Base-by-base conservation (phyloP, 2,113 vertebrate genomes). In the Orycteropus afer region DNA sequence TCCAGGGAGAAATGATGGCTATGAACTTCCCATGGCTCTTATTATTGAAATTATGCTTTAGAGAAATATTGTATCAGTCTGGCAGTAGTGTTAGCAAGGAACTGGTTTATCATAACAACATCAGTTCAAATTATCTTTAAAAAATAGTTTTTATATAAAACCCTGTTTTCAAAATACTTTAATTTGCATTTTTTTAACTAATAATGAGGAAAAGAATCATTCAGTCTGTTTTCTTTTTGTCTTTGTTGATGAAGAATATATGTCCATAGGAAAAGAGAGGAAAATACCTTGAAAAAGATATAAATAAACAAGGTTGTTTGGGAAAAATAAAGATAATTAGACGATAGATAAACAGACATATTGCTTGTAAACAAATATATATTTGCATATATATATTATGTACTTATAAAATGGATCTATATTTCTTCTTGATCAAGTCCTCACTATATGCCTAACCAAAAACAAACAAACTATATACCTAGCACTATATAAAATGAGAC, bases 181-280 rank as follows among this genome's bases (percentile, higher is more conserved):
- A 87, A 94, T 97, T 95, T 95, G 73, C 77, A 93, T 92, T 95
- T 92, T 95, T 96, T 93, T 90, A 97, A 91, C 73, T 88, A 92
- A 59, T 92, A 91, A 89, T 84, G 78, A 95, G 45, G 45, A 87
- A 78, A 73, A 51, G 27, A 57, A 92, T 59, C 61, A 82, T 80
- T 86, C 77, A 77, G 63, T 89, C 86, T 97, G 83, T 81, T 95
- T 96, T 51, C 32, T 85, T 77, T 82, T 89, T 74, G 15, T 88
- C 42, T 87, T 77, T 92, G 59, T 92, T 95, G 87, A 94, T 61
- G 47, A 94, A 49, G 47, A 88, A 79, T 89, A 82, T 82, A 77
- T n/a, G 1, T 82, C 12, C 29, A 90, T 29, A 92, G 13, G 17
- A 80, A 57, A 93, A 8, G 47, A 74, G 89, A 83, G 27, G 23